These are phyloP conservation scores for Cyclura pinguis DNA, from an alignment of 2,797 vertebrate genomes.

Conservation along the genomic window DNA sequence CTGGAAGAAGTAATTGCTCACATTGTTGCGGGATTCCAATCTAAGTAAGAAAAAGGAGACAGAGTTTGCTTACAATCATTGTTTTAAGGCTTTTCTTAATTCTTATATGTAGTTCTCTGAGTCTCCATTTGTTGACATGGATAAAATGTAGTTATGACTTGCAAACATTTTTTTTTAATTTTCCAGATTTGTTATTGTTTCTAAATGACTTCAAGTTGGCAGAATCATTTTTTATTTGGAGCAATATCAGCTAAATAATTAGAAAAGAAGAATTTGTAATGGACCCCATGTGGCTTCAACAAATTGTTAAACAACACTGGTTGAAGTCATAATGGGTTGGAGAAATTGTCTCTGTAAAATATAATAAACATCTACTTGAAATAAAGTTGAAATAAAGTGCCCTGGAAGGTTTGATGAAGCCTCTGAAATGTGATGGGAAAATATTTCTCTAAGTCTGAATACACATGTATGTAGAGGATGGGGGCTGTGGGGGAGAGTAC, in stretches of 20 bases:
- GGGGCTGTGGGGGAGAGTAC: not conserved
- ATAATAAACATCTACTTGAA: conserved; percentile 56
- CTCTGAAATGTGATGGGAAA: conserved; percentile 51
- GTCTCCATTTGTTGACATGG: not conserved
- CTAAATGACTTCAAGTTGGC: conserved; percentile 37
- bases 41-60: not conserved
- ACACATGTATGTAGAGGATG: not conserved
- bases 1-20: not conserved
- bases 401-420: conserved; percentile 13
- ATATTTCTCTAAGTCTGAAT: conserved; percentile 32
- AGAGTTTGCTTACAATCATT: not conserved
- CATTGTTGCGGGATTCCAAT: not conserved
- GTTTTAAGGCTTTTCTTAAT: not conserved
- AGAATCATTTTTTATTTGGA: conserved; percentile 42
- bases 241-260: conserved; percentile 47
- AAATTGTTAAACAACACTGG: conserved; percentile 62
- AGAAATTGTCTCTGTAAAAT: conserved; percentile 43
- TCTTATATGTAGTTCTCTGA: not conserved
- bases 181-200: conserved; percentile 28
- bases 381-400: conserved; percentile 31
- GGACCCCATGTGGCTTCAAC: conserved; percentile 39
- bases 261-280: conserved; percentile 40
- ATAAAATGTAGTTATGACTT: conserved; percentile 47
- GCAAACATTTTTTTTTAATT: conserved; percentile 5
- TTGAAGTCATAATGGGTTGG: conserved; percentile 52